Evolutionary conservation across 92 coral and sea anemone species (phyloP).

Genomic region (Blastomussa wellsi): DNA sequence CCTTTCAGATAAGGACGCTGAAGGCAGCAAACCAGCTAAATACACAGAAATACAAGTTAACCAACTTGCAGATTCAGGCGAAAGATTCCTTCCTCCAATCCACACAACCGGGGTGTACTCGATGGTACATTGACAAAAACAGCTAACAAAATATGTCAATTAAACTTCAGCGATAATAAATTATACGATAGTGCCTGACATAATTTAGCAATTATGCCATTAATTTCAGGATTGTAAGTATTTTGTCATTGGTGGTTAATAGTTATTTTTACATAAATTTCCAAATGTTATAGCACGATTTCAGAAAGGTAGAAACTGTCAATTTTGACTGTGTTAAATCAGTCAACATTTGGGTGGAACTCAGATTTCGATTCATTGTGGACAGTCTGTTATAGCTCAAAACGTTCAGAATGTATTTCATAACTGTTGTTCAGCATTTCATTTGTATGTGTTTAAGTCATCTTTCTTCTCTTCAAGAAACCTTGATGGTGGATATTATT

Average conservation of each 20-base stretch:
- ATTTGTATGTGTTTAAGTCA: background rate
- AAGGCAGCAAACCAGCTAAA: constrained; percentile 38
- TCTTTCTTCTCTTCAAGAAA: background rate
- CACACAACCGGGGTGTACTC: constrained; percentile 61
- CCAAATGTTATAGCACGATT: background rate
- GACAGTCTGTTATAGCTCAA: background rate
- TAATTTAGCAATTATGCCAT: background rate
- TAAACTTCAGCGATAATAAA: background rate
- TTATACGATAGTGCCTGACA: background rate
- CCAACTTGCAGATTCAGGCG: constrained; percentile 62
- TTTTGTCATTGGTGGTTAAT: background rate
- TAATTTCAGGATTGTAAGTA: background rate
- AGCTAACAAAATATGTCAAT: background rate
- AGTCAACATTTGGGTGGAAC: background rate
- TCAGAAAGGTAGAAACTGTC: background rate
- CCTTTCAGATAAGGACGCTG: constrained; percentile 19
- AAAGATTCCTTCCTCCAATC: constrained; percentile 48
- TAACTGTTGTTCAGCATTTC: background rate
- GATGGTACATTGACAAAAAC: constrained; percentile 49
- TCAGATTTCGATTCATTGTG: background rate
- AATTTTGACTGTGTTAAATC: background rate
- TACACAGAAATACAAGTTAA: constrained; percentile 77
- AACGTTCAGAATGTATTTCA: background rate
- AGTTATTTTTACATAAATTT: background rate
- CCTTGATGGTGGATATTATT: no score